Evolutionary conservation across 2,113 vertebrate species (phyloP).

Genomic region (Struthidea cinerea): DNA sequence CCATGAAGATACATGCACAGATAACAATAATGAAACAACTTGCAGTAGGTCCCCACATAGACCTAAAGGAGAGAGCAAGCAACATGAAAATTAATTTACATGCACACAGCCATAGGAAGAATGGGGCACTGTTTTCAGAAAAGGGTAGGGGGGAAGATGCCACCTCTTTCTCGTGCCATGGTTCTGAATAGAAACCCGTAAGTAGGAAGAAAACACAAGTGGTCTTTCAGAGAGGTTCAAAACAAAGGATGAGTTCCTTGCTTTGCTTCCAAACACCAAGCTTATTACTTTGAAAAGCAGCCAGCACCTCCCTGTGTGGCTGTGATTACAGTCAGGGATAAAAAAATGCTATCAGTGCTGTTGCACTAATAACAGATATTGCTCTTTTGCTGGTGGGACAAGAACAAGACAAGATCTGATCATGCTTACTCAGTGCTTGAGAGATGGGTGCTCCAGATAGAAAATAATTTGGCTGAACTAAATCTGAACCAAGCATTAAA

Average conservation of each 20-base stretch:
- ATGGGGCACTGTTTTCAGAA: not conserved
- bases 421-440: not conserved
- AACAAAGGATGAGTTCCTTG: not conserved
- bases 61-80: not conserved
- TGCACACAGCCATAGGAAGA: not conserved
- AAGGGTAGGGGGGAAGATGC: not conserved
- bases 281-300: not conserved
- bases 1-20: not conserved
- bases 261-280: not conserved
- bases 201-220: not conserved
- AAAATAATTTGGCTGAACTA: not conserved
- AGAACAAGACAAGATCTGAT: not conserved
- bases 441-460: not conserved
- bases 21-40: not conserved
- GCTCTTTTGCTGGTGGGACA: not conserved
- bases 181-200: not conserved
- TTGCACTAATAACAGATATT: not conserved
- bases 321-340: not conserved
- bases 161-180: not conserved
- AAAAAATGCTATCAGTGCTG: not conserved
- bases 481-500: not conserved
- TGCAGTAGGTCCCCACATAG: not conserved
- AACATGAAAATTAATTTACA: not conserved
- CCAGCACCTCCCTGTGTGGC: not conserved
- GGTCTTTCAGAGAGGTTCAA: not conserved